Percentiles rank a stretch among this genome's conserved stretches.
These are phyloP conservation scores for Capricornis sumatraensis DNA, from an alignment of 2,113 vertebrate species.

Conservation along the genomic window DNA sequence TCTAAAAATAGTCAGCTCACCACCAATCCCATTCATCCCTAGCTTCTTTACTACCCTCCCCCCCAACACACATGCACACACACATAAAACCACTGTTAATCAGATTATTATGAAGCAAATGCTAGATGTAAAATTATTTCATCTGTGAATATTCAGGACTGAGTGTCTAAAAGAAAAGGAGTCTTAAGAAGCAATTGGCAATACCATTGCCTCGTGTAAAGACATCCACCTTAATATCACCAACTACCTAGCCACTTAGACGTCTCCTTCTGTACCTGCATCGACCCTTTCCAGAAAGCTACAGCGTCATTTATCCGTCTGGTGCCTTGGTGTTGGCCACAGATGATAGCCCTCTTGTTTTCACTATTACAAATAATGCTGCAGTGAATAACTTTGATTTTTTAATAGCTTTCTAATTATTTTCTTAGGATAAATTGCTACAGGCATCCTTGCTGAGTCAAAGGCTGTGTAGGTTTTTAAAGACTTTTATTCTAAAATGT, in stretches of 20 bases:
- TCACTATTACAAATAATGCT: background rate
- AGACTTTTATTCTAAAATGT: constrained; percentile 2
- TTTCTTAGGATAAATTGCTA: background rate
- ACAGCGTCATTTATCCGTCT: background rate
- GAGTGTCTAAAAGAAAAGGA: background rate
- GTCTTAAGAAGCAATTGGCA: background rate
- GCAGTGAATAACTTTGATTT: background rate
- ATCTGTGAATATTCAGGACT: background rate
- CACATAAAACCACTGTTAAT: background rate
- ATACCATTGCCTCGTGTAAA: background rate
- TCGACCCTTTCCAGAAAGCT: background rate
- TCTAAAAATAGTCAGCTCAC: background rate
- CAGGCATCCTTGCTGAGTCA: background rate
- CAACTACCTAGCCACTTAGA: background rate
- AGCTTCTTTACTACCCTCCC: background rate
- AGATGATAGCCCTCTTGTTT: background rate
- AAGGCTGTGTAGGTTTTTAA: background rate
- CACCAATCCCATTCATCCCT: background rate
- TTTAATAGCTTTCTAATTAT: background rate
- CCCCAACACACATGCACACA: background rate
- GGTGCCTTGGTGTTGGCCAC: background rate
- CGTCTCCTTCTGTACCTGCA: background rate
- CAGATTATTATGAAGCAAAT: background rate
- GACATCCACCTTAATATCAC: background rate
- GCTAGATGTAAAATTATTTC: background rate